Percentiles rank a stretch among this genome's conserved stretches.
Evolutionary conservation across 2,797 vertebrate genomes (phyloP).

Genomic region (Cetoscarus ocellatus): DNA sequence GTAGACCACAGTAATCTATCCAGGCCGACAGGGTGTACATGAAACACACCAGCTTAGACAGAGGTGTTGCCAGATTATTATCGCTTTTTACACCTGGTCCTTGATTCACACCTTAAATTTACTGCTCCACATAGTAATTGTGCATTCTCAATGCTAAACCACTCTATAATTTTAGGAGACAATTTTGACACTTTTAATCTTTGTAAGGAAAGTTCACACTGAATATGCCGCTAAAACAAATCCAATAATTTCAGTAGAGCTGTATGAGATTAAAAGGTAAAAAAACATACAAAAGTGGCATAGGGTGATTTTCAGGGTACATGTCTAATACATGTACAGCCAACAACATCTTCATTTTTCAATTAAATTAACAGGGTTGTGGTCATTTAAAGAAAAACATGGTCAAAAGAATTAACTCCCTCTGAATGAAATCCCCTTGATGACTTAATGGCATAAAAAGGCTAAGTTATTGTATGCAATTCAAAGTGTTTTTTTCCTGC

Average conservation of each 20-base stretch:
- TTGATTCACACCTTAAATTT: constrained; percentile 53
- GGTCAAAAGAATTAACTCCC: too few species aligned
- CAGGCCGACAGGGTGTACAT: constrained; percentile 52
- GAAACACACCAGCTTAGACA: constrained; percentile 23
- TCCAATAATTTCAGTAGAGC: background rate
- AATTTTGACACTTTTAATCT: constrained; percentile 44
- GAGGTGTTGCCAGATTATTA: constrained; percentile 40
- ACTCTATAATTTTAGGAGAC: constrained; percentile 33
- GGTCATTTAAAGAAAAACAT: too few species aligned
- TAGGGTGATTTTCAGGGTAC: too few species aligned
- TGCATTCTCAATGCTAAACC: constrained; percentile 30
- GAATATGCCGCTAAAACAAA: constrained; percentile 12
- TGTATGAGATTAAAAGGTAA: background rate
- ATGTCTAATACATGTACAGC: too few species aligned
- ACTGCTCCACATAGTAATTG: constrained; percentile 38
- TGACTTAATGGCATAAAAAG: too few species aligned
- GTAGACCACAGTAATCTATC: constrained; percentile 48
- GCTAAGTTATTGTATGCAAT: too few species aligned
- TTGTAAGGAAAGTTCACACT: constrained; percentile 25
- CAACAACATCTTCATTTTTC: too few species aligned
- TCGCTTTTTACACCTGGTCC: constrained; percentile 8
- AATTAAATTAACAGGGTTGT: too few species aligned
- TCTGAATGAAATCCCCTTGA: too few species aligned
- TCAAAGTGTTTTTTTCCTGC: too few species aligned
- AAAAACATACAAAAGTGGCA: too few species aligned